Evolutionary conservation across 2,888 invertebrate genomes (phyloP).

Genomic region (Leistus spinibarbis): DNA sequence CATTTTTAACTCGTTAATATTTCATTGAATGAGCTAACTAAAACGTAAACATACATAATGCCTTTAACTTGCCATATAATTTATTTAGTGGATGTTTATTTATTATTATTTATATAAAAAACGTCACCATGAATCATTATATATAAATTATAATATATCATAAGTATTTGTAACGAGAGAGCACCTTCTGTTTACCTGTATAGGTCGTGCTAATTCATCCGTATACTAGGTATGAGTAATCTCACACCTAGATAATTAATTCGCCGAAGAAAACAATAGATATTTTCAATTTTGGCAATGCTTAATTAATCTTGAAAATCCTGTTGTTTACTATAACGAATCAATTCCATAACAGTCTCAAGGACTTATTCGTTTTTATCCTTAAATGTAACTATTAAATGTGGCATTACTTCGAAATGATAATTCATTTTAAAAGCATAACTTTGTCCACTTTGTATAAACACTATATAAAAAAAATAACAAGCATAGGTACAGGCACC

Average conservation of each 20-base stretch:
- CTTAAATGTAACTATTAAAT: background rate
- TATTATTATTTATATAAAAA: too few species aligned
- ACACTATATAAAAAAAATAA: too few species aligned
- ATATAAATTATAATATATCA: background rate
- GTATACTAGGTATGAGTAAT: too few species aligned
- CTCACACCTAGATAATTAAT: constrained; percentile 19
- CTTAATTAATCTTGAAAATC: background rate
- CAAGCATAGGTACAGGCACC: too few species aligned
- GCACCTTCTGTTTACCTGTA: background rate
- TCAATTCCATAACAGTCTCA: background rate
- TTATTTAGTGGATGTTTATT: too few species aligned
- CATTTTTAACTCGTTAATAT: background rate
- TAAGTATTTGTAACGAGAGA: background rate
- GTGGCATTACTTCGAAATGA: background rate
- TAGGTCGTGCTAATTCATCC: constrained; percentile 29
- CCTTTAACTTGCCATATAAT: too few species aligned
- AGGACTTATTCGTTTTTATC: background rate
- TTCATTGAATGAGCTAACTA: background rate
- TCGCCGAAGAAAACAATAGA: constrained; percentile 6
- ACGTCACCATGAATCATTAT: background rate
- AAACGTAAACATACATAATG: background rate
- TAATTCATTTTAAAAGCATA: background rate
- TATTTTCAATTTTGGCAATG: background rate
- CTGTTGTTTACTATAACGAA: background rate
- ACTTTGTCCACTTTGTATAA: too few species aligned